A percentile compares a stretch with the other conserved stretches of the same genome.
Conservation (phyloP, 2,888 invertebrate species). For the Thymelicus sylvestris region DNA sequence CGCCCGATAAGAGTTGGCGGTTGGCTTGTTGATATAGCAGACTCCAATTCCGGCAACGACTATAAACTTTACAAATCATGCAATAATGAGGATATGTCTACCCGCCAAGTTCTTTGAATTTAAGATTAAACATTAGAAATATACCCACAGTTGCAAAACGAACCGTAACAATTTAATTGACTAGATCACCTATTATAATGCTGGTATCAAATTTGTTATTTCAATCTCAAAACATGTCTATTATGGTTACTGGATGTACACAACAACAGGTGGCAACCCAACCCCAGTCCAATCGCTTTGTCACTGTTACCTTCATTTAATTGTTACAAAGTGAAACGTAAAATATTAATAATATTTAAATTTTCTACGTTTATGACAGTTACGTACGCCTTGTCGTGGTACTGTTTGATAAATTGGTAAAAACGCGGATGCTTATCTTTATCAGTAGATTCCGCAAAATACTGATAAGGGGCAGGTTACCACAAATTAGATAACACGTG, state of each 20-base stretch:
- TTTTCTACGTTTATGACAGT: not conserved
- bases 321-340: not conserved
- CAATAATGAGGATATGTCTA: not conserved
- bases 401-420: constrained; percentile 18
- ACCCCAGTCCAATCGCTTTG: not conserved
- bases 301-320: not conserved
- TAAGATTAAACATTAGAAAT: not conserved
- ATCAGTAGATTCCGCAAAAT: constrained; percentile 34
- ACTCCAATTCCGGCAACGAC: constrained; percentile 38
- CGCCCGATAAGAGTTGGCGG: constrained; percentile 73
- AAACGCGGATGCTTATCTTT: constrained; percentile 23
- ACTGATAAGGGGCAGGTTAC: constrained; percentile 27
- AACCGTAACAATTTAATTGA: not conserved
- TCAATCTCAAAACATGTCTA: not conserved
- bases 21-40: constrained; percentile 21
- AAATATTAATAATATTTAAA: not conserved
- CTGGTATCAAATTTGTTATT: not conserved
- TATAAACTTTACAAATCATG: not conserved
- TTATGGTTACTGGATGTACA: constrained; percentile 14
- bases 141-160: not conserved
- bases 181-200: not conserved
- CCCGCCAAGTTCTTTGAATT: not conserved
- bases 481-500: constrained; percentile 34
- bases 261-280: constrained; percentile 27
- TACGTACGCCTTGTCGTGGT: not conserved